A percentile compares a stretch with the other conserved stretches of the same genome.
Conservation (phyloP, 92 coral and sea anemone species). For the Anthopleura xanthogrammica region DNA sequence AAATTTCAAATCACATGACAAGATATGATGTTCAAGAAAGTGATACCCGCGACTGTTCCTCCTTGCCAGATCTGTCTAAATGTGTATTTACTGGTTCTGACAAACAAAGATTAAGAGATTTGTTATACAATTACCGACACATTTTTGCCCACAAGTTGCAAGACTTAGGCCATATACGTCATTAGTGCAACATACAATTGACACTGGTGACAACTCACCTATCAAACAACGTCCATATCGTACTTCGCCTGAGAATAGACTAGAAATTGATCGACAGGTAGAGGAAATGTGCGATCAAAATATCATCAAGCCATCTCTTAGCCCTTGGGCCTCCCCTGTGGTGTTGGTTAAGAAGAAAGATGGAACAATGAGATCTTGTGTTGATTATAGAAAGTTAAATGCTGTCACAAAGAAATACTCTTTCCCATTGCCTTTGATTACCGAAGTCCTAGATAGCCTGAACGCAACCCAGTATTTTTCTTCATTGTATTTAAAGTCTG, state of each 20-base stretch:
- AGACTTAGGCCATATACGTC: constrained; percentile 57
- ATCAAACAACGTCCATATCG: constrained; percentile 55
- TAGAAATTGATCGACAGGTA: constrained; percentile 46
- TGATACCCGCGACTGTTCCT: constrained; percentile 10
- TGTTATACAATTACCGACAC: constrained; percentile 37
- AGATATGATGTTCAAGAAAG: background rate
- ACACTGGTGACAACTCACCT: constrained; percentile 50
- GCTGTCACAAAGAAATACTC: constrained; percentile 34
- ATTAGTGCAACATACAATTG: constrained; percentile 46
- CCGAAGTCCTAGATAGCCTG: constrained; percentile 49
- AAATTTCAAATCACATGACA: background rate
- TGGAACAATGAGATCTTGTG: constrained; percentile 45
- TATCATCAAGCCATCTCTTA: constrained; percentile 47
- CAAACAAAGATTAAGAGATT: background rate
- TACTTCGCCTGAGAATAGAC: constrained; percentile 42
- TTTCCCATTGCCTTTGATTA: constrained; percentile 49
- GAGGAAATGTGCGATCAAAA: constrained; percentile 42
- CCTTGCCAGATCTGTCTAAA: constrained; percentile 23
- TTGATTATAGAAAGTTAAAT: constrained; percentile 48
- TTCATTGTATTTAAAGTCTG: constrained; percentile 53
- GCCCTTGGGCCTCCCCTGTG: constrained; percentile 62
- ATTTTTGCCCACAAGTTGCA: constrained; percentile 40
- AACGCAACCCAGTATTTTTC: constrained; percentile 50
- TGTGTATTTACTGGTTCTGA: constrained; percentile 13
- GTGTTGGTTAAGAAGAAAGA: constrained; percentile 60